Evolutionary conservation across 2,888 invertebrate genomes (phyloP), one percentile per base, ranked within the genome.

Genomic region (Salpingus planirostris): DNA sequence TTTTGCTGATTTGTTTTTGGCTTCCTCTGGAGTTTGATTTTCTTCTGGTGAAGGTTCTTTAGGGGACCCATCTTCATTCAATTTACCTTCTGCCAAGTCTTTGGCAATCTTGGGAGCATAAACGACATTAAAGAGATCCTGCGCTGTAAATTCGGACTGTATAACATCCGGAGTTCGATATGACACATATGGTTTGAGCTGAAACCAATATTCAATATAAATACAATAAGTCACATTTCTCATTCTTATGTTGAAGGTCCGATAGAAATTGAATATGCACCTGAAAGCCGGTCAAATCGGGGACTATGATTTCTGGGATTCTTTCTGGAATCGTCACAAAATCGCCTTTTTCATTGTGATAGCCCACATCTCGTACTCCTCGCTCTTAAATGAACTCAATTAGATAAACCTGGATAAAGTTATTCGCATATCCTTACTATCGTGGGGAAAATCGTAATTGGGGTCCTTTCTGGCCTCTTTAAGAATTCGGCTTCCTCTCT

Each of bases 121-220:
- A 0, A 88, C 69, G 1, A 79, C 78, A 54, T 87, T 73, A 55
- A 90, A 90, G 25, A 95, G 67, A 64, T 87, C 82, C 56, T 85
- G 60, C 0, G 92, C 70, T 1, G 90, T 91, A 50, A 91, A 90
- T 63, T 85, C 80, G 1, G 78, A 73, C 57, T 91, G 88, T 7
- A 71, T 62, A 1, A 92, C 76, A 34, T 87, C 79, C 2, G 76
- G 71, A 0, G 76, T 73, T 61, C 76, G 78, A 61, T 96, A 97
- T 0, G 93, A 88, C 0, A 97, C 96, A 53, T 98, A 98, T 0
- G 97, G 92, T 62, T 90, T 91, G 11, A 98, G 65, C 65, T 78
- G 59, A 30, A 69, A 68, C 13, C 41, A 47, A 10, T 6, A 18
- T 7, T 18, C 6, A 18, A 18, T 8, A 18, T 7, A 18, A n/a